Evolutionary conservation across 2,888 invertebrate genomes (phyloP).

Genomic region (Pollenia amentaria): DNA sequence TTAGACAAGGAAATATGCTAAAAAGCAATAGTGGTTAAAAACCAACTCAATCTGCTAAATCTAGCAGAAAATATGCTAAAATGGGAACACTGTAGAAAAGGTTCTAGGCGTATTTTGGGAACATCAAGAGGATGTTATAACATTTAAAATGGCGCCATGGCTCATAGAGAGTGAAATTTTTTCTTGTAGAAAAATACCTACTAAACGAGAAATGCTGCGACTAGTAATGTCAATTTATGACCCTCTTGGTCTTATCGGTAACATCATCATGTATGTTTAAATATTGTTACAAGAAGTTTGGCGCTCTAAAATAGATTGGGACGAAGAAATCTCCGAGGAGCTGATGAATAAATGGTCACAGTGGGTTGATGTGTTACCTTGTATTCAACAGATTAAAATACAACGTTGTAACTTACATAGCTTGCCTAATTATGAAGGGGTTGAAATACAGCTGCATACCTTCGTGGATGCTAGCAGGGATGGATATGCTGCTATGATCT

Average conservation of each 20-base stretch:
- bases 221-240: slow-evolving; percentile 44
- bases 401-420: slow-evolving; percentile 35
- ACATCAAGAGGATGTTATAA: slow-evolving; percentile 52
- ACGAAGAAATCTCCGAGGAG: slow-evolving; percentile 33
- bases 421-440: slow-evolving; percentile 4
- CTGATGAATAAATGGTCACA: slow-evolving; percentile 47
- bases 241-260: slow-evolving; percentile 22
- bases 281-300: slow-evolving; percentile 59
- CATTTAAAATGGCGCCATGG: slow-evolving; percentile 44
- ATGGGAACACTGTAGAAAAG: too few species aligned
- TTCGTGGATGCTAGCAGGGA: slow-evolving; percentile 51
- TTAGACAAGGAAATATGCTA: too few species aligned
- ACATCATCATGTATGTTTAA: too few species aligned
- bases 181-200: slow-evolving; percentile 15
- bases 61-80: too few species aligned
- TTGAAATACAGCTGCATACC: slow-evolving; percentile 37
- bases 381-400: slow-evolving; percentile 45
- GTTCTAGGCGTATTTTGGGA: slow-evolving; percentile 63
- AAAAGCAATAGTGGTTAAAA: too few species aligned
- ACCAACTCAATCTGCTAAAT: too few species aligned
- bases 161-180: slow-evolving; percentile 35
- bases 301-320: slow-evolving; percentile 19
- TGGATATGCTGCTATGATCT: slow-evolving; percentile 22
- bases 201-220: slow-evolving; percentile 21
- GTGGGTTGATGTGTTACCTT: slow-evolving; percentile 34